phyloP scores from a whole-genome alignment of 2,888 invertebrate species.

The Erebia epiphron region DNA sequence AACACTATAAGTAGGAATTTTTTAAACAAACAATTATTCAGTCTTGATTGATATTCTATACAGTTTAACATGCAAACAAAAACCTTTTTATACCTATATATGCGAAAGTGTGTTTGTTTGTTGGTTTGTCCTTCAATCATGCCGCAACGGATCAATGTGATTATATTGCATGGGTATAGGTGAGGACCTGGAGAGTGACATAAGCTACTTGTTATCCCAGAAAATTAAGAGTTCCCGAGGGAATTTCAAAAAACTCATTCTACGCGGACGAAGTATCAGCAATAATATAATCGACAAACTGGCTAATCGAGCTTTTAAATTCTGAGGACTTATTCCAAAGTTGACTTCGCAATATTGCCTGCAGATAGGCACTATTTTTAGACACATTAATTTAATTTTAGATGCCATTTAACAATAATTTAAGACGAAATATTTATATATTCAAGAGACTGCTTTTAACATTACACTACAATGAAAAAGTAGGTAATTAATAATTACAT shows the following conservation, averaged over 20 bases:
- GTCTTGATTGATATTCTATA: conserved; percentile 75
- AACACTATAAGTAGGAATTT: conserved; percentile 62
- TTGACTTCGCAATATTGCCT: background rate
- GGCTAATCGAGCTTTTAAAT: too few relatives aligned
- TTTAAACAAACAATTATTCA: conserved; percentile 75
- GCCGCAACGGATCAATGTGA: too few relatives aligned
- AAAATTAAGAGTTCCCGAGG: too few relatives aligned
- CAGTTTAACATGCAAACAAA: conserved; percentile 61
- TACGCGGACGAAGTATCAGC: too few relatives aligned
- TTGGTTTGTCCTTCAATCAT: too few relatives aligned
- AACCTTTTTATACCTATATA: conserved; percentile 37
- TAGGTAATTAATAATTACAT: background rate
- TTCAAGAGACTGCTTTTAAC: background rate
- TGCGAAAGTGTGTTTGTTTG: too few relatives aligned
- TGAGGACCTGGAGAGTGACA: too few relatives aligned
- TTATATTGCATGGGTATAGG: too few relatives aligned
- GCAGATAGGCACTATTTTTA: background rate
- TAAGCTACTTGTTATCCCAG: too few relatives aligned
- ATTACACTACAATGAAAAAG: conserved; percentile 1
- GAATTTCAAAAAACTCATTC: too few relatives aligned
- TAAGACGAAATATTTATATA: background rate
- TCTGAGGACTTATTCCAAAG: background rate
- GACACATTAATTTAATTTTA: background rate
- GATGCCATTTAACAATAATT: conserved; percentile 5
- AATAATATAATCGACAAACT: too few relatives aligned